Evolutionary conservation across 2,113 vertebrate genomes (phyloP).

Genomic region (Panthera leo): DNA sequence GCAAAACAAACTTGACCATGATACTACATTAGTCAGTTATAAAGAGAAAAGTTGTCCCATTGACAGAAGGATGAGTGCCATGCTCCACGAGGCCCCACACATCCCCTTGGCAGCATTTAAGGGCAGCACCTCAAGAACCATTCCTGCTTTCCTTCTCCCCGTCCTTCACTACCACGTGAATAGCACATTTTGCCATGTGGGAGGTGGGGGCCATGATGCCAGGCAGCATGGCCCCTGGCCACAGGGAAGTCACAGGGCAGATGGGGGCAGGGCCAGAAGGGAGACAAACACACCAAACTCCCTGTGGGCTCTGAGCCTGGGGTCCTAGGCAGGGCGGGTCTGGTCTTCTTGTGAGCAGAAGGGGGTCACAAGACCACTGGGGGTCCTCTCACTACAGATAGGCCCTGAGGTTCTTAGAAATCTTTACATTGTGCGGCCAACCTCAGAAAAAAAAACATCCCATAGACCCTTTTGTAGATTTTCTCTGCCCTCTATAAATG

Average conservation of each 20-base stretch:
- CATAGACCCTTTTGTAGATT: neutral
- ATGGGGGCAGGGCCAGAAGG: neutral
- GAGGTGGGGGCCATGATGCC: neutral
- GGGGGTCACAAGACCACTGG: neutral
- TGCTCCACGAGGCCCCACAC: rapidly evolving
- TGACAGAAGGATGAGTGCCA: no score
- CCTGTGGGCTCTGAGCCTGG: neutral
- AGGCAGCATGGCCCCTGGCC: no score
- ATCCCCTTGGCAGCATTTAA: neutral
- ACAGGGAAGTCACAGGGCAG: neutral
- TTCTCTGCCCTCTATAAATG: neutral
- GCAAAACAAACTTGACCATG: neutral
- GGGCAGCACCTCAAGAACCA: neutral
- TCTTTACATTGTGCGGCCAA: neutral
- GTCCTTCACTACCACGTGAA: rapidly evolving
- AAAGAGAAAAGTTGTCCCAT: neutral
- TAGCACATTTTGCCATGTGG: neutral
- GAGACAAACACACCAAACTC: neutral
- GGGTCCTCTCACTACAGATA: neutral
- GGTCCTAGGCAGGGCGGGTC: neutral
- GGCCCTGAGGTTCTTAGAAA: neutral
- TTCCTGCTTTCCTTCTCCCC: neutral
- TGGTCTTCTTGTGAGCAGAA: neutral
- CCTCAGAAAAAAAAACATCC: neutral
- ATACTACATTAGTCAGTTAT: neutral